Evolutionary conservation across 2,888 invertebrate genomes (phyloP), one percentile per base, ranked within the genome.

Genomic region (Nezara viridula): DNA sequence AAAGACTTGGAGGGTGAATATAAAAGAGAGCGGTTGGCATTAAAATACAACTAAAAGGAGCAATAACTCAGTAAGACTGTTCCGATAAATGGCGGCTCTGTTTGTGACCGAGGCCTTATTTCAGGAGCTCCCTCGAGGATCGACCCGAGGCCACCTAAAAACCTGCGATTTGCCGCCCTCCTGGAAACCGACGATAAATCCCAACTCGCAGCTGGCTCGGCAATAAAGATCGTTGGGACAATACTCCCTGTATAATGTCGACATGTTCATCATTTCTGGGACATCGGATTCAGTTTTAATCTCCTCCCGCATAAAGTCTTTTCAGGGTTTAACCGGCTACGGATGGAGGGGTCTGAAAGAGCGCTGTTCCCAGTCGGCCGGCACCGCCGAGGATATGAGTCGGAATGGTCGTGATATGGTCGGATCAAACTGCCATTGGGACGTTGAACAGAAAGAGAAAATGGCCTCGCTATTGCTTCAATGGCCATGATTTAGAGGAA

Each of bases 41-140:
- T 81, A 81, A 81, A 44, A 40, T 81, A 81, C 81, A 81, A 81
- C 44, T 81, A 81, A 47, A 81, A 81, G 81, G 44, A 47, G 81
- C 81, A 14, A 81, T 81, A 40, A 81, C 81, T 81, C 81, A 81
- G 81, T 81, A 44, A 81, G 81, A 40, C 81, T 40, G 81, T 47
- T 81, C 44, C 81, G 81, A 81, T 81, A 81, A 81, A 81, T 81
- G 81, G 44, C 81, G 32, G 81, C 81, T 47, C 81, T 81, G 81
- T 81, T 81, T 81, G 81, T 81, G 81, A 81, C 81, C 81, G 44
- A 81, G 81, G 40, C 81, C 81, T 81, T 81, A 81, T 81, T 81
- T 81, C 81, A 81, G 40, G n/a, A 37, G 14, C 40, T 7, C 81
- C n/a, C 81, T 44, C 5, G 44, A 44, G 44, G 44, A 81, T n/a